Percentiles rank a stretch among this genome's conserved stretches.
phyloP scores from a whole-genome alignment of 2,113 vertebrate species.

The Gulo gulo region DNA sequence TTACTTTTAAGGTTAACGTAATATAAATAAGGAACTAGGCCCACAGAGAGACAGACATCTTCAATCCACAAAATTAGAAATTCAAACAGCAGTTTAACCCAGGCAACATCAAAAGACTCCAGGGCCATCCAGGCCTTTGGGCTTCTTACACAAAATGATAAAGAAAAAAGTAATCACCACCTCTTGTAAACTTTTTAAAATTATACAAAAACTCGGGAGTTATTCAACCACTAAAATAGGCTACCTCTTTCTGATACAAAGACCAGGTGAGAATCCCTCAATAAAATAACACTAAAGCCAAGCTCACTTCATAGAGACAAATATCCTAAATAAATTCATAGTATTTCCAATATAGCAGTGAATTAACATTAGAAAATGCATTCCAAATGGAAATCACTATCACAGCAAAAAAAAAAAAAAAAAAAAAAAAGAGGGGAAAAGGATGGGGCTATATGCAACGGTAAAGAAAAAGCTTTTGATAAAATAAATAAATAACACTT shows the following conservation, averaged over 20 bases:
- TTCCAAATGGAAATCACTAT: not conserved
- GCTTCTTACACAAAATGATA: not conserved
- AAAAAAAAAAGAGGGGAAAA: not conserved
- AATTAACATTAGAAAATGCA: not conserved
- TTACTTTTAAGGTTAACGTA: not conserved
- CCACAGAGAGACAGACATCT: not conserved
- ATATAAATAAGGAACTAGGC: not conserved
- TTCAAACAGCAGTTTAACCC: not conserved
- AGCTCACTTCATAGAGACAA: not conserved
- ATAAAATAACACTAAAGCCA: not conserved
- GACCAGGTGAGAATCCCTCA: not conserved
- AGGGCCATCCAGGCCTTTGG: not conserved
- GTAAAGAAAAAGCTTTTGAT: not conserved
- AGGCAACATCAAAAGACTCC: not conserved
- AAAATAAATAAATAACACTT: not conserved
- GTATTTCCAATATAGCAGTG: not conserved
- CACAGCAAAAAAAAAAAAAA: not conserved
- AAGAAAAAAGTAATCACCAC: not conserved
- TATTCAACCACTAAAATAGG: not conserved
- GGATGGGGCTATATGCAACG: not conserved
- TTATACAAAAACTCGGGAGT: not conserved
- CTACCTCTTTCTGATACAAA: not conserved
- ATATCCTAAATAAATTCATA: not conserved
- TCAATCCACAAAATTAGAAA: not conserved
- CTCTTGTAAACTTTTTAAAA: not conserved